phyloP scores from a whole-genome alignment of 2,113 vertebrate species.

The Chaenocephalus aceratus region DNA sequence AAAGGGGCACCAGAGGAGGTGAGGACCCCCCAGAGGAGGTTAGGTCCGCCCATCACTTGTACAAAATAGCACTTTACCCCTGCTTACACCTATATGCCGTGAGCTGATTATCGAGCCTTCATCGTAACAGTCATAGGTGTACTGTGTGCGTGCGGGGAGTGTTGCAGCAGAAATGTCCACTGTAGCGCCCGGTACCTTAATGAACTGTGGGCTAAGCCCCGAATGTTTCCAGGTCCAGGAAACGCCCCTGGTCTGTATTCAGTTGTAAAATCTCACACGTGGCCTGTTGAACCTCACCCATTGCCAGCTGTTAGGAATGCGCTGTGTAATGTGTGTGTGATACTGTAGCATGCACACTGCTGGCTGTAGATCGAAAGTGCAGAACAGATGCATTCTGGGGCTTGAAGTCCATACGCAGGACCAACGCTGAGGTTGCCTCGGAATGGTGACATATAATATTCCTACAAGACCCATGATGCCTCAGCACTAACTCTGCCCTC shows the following conservation, averaged over 20 bases:
- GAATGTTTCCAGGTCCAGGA: no score
- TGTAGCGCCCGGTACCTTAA: no score
- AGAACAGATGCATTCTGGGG: slow-evolving; percentile 63
- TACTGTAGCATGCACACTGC: slow-evolving; percentile 10
- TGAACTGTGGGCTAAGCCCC: no score
- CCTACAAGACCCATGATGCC: slow-evolving; percentile 77
- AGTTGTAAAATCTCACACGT: slow-evolving; percentile 27
- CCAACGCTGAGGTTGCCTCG: fast-evolving
- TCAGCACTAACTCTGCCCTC: not conserved
- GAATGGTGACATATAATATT: fast-evolving
- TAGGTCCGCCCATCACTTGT: no score
- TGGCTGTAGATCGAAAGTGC: not conserved
- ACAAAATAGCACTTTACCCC: no score
- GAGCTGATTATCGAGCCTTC: no score
- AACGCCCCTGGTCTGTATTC: not conserved
- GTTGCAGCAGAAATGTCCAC: no score
- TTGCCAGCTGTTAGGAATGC: slow-evolving; percentile 3
- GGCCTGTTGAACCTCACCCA: slow-evolving; percentile 21
- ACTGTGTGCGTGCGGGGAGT: no score
- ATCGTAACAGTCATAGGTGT: no score
- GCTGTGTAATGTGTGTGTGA: slow-evolving; percentile 12
- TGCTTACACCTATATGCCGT: no score
- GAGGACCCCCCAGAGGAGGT: no score
- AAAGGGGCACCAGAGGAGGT: no score
- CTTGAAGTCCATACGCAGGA: slow-evolving; percentile 44